phyloP scores from a whole-genome alignment of 2,113 vertebrate genomes.

The Lichenostomus cassidix region DNA sequence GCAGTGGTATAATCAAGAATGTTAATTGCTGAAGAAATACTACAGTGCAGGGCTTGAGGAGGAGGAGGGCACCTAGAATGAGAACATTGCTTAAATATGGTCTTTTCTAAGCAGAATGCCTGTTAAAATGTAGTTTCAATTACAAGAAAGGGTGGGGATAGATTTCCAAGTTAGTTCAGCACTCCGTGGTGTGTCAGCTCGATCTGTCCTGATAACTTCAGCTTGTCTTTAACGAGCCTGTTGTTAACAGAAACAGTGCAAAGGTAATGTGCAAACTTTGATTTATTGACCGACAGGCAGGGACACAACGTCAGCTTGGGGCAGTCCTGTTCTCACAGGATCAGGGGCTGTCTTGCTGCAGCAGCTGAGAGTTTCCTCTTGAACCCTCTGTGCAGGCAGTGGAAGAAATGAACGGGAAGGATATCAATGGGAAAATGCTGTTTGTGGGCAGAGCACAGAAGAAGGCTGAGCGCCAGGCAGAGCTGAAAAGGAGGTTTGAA shows the following conservation, averaged over 20 bases:
- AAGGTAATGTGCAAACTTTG: background rate
- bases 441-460: conserved; percentile 98
- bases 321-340: background rate
- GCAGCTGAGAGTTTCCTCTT: background rate
- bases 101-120: background rate
- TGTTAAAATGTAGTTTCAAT: background rate
- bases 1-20: background rate
- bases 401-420: conserved; percentile 98
- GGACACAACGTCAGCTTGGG: background rate
- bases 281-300: background rate
- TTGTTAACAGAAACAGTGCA: background rate
- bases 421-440: conserved; percentile 91
- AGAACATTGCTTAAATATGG: background rate
- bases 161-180: background rate
- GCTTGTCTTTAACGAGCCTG: background rate
- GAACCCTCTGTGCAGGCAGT: conserved; percentile 82
- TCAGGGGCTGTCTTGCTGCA: background rate
- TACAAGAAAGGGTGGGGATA: background rate
- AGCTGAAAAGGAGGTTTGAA: conserved; percentile 95
- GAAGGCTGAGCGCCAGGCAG: conserved; percentile 96
- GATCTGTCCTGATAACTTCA: background rate
- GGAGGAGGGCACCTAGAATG: background rate
- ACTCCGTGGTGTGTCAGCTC: accelerated
- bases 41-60: background rate
- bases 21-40: background rate